Conservation (phyloP, 2,113 vertebrate species). For the Muntiacus muntjak region DNA sequence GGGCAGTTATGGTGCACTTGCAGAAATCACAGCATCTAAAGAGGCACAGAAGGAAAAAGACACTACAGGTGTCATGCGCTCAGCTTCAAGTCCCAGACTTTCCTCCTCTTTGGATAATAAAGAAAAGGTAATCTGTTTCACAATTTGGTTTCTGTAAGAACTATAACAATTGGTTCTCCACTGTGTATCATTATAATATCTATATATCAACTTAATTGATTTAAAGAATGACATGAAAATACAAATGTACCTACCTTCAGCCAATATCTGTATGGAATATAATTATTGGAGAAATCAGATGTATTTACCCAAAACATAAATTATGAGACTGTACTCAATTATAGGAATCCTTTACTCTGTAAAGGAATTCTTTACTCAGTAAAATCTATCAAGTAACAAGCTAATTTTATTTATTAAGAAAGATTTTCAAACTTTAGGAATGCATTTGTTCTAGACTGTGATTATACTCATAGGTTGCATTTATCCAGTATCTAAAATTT, state of each 20-base stretch:
- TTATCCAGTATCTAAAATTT: not conserved
- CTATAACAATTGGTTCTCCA: not conserved
- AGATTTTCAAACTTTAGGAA: not conserved
- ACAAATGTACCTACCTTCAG: not conserved
- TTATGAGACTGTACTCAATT: not conserved
- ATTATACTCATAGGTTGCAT: not conserved
- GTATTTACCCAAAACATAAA: not conserved
- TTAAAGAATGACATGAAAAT: not conserved
- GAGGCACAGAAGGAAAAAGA: constrained; percentile 97
- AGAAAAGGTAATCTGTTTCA: constrained; percentile 86
- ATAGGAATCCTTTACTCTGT: not conserved
- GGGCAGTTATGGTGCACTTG: constrained; percentile 95
- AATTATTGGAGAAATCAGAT: not conserved
- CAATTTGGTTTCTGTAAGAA: not conserved
- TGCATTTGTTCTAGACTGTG: not conserved
- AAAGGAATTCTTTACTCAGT: not conserved
- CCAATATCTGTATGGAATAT: not conserved
- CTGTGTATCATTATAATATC: not conserved
- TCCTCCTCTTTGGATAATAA: constrained; percentile 97
- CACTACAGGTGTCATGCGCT: constrained; percentile 94
- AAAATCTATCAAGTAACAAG: not conserved
- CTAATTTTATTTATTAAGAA: constrained; percentile 21
- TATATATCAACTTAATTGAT: not conserved
- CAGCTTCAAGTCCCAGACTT: constrained; percentile 97
- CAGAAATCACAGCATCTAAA: constrained; percentile 96